Base-by-base conservation (phyloP, 2,113 vertebrate species). In the Cyanocitta stelleri region DNA sequence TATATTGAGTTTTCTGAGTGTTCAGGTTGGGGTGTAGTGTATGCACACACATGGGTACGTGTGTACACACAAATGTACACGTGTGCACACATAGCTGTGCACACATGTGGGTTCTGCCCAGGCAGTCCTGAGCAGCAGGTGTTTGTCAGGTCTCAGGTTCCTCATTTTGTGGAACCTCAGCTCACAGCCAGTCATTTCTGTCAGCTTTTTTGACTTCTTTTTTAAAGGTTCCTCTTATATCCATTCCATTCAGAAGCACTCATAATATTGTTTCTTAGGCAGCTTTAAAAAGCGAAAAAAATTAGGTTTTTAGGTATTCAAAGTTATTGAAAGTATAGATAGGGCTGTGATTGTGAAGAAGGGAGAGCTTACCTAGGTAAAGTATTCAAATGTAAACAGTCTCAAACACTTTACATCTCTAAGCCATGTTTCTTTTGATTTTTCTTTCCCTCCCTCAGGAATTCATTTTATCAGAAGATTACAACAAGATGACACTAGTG, bases 381-480 rank as follows among this genome's bases (percentile, higher is more conserved):
- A 2, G 2, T 72, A 55, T 52, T 94, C 39, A 80, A 37, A 78
- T 93, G 13, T 59, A 79, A 84, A 35, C 41, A 30, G n/a, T 33
- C 44, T 48, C 23, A 82, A 71, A 79, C 19, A 51, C 58, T 90
- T 90, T 13, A 23, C 39, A 79, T 77, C 18, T 90, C 81, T 95
- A 86, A 96, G 58, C 55, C 46, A 43, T 49, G 30, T 92, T 95
- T 96, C 33, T 96, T 97, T 92, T 95, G 96, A 90, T 97, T 82
- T 97, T 80, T 90, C 58, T 82, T 96, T 43, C 75, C 84, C 68
- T 97, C 46, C 93, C 96, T 72, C 93, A 99, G 99, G 99, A 99
- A 96, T 99, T 99, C 97, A 97, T 99, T 96, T 98, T 99, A 95
- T 98, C 99, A 4, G 99, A 99, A 95, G 99, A 99, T 97, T 99